These are phyloP conservation scores for Drosophila parthenogenetica DNA, from an alignment of 2,888 invertebrate genomes.

Conservation along the genomic window DNA sequence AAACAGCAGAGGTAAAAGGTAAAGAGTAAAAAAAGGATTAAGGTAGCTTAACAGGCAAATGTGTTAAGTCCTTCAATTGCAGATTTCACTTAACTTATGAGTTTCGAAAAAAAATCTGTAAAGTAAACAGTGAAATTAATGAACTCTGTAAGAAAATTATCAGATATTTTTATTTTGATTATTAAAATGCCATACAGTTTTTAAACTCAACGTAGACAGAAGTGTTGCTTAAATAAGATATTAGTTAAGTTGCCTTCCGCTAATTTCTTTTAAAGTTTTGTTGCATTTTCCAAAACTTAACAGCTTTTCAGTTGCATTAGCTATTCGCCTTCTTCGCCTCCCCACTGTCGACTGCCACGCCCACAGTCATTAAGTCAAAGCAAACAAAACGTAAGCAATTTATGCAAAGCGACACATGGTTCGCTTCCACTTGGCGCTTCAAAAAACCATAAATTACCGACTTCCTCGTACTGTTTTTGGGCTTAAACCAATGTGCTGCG, in stretches of 20 bases:
- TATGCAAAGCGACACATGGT: slow-evolving; percentile 73
- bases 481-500: slow-evolving; percentile 37
- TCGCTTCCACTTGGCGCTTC: slow-evolving; percentile 49
- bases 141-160: not conserved
- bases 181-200: too few relatives aligned
- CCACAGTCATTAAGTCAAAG: slow-evolving; percentile 66
- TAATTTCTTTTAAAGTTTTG: not conserved
- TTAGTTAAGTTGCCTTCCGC: too few relatives aligned
- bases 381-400: slow-evolving; percentile 74
- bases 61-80: not conserved
- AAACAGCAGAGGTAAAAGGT: slow-evolving; percentile 3
- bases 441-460: slow-evolving; percentile 56
- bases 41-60: not conserved
- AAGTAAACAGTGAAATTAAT: not conserved
- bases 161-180: too few relatives aligned
- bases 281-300: not conserved
- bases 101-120: not conserved
- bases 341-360: slow-evolving; percentile 7
- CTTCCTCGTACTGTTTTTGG: slow-evolving; percentile 30
- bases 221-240: not conserved
- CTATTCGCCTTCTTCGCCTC: not conserved
- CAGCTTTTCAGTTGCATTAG: slow-evolving; percentile 2
- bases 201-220: not conserved
- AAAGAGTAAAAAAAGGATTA: not conserved
- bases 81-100: not conserved